Conservation (phyloP, 2,113 vertebrate species). For the Lamprotornis superbus region DNA sequence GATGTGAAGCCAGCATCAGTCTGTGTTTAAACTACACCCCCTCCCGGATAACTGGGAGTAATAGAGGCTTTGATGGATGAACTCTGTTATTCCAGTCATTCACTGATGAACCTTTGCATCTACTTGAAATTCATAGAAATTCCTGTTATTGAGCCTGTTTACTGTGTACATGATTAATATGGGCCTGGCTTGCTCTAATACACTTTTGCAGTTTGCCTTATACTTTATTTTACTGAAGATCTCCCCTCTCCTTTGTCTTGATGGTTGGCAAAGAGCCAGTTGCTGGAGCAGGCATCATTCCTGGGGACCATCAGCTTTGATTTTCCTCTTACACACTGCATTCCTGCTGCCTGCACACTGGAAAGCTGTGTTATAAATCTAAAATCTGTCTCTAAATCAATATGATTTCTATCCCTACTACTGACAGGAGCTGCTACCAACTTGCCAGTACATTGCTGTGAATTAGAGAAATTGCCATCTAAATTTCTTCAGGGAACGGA, state of each 20-base stretch:
- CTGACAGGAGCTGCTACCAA: background rate
- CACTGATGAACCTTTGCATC: background rate
- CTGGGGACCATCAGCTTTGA: background rate
- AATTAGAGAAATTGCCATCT: background rate
- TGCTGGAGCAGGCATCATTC: background rate
- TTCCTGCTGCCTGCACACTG: background rate
- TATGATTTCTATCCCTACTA: background rate
- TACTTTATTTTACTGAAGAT: background rate
- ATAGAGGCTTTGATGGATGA: conserved; percentile 46
- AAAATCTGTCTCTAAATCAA: background rate
- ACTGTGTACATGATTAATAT: background rate
- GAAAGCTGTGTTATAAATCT: background rate
- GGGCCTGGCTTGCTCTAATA: background rate
- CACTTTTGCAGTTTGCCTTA: background rate
- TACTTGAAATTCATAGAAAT: conserved; percentile 56
- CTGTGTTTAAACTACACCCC: background rate
- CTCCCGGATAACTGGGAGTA: background rate
- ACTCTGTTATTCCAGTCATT: background rate
- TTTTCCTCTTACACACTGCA: background rate
- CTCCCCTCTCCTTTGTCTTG: background rate
- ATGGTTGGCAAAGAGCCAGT: background rate
- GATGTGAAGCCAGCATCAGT: background rate
- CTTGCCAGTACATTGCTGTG: background rate
- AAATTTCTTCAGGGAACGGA: background rate
- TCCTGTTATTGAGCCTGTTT: conserved; percentile 30